Evolutionary conservation across 2,888 invertebrate genomes (phyloP), one percentile per base, ranked within the genome.

Genomic region (Hypomecis punctinalis): DNA sequence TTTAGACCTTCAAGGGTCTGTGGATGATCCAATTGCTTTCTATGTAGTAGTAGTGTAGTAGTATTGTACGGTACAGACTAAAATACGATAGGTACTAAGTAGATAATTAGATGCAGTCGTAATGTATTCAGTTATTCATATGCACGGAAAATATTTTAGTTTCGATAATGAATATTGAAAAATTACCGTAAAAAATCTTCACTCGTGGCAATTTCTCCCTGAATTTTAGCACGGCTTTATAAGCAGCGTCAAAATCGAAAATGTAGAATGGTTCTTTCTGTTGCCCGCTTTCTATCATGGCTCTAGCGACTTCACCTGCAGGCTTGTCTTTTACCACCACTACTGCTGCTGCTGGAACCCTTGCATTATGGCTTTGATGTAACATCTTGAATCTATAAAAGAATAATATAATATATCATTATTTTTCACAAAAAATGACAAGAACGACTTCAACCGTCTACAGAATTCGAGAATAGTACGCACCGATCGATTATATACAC

Each of bases 111-210:
- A 23, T 23, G 23, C 23, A 23, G 23, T 23, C 23, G 23, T 23
- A 23, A 23, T 23, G 23, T 2, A 23, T 23, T 23, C 23, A 23
- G 23, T 23, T 3, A 23, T 23, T 23, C 23, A 23, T 23, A 23
- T 23, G n/a, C n/a, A n/a, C 43, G 9, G 23, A 8, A 8, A 46
- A 13, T 33, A 23, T 23, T 23, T 23, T 23, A 23, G 23, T 23
- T 23, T 23, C 23, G 10, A 5, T 11, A 11, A 36, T 8, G 0
- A 11, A 11, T 23, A 13, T n/a, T n/a, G n/a, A 52, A 40, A 39
- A 73, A 6, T 70, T 72, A 84, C 84, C 83, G 63, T 80, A 84
- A 70, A 81, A 83, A 64, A 83, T 80, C 67, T 82, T 66, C 9
- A 82, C 71, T 51, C 83, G 74, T 4, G 84, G 84, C 78, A 82